These are phyloP conservation scores for Chironomus striatipennis DNA, from an alignment of 1,140 invertebrate species.

Conservation along the genomic window DNA sequence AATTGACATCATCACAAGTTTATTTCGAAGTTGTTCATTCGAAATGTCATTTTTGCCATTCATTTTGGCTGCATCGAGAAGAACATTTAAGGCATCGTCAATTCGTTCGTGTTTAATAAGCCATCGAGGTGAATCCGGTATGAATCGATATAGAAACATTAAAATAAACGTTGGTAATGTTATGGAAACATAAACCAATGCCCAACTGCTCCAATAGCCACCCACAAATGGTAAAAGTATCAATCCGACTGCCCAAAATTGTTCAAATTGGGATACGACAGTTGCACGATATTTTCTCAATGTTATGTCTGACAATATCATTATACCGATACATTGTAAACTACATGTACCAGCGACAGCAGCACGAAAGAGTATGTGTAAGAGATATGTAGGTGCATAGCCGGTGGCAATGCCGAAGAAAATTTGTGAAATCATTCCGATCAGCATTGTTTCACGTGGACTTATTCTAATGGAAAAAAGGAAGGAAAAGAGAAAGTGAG, in stretches of 20 bases:
- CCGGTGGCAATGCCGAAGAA: conserved; percentile 38
- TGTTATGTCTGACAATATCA: conserved; percentile 38
- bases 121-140: conserved; percentile 41
- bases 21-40: conserved; percentile 35
- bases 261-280: conserved; percentile 39
- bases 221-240: conserved; percentile 39
- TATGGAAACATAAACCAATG: conserved; percentile 40
- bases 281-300: conserved; percentile 38
- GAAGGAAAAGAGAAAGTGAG: neutral
- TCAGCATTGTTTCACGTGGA: conserved; percentile 38
- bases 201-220: conserved; percentile 39
- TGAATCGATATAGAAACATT: conserved; percentile 39
- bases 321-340: conserved; percentile 26
- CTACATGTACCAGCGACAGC: conserved; percentile 39
- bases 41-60: conserved; percentile 37
- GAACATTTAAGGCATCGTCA: conserved; percentile 34
- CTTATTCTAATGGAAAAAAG: conserved; percentile 31
- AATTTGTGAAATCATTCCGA: conserved; percentile 37
- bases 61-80: conserved; percentile 35
- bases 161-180: conserved; percentile 39
- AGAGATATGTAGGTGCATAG: conserved; percentile 35
- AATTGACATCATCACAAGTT: conserved; percentile 32
- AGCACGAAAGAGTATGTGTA: conserved; percentile 40
- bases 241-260: conserved; percentile 41
- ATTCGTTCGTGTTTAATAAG: conserved; percentile 34